Conservation (phyloP, 2,797 vertebrate genomes). For the Sebastes jordani region DNA sequence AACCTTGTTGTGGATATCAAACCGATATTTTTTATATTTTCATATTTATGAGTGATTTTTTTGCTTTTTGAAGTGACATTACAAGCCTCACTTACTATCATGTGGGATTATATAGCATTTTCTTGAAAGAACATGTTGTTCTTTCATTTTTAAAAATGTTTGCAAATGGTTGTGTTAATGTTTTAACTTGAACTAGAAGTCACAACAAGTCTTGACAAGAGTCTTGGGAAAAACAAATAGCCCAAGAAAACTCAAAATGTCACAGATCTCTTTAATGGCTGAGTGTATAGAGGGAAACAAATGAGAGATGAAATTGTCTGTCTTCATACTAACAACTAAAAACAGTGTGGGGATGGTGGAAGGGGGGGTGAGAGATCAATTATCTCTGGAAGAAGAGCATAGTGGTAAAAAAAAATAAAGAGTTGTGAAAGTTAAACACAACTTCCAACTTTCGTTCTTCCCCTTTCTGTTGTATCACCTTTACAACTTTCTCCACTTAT, state of each 20-base stretch:
- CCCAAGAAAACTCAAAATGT: constrained; percentile 16
- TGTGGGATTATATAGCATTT: not conserved
- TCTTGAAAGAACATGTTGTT: not conserved
- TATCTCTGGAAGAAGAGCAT: constrained; percentile 28
- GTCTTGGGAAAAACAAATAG: constrained; percentile 3
- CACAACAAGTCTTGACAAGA: not conserved
- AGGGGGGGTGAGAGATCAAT: not conserved
- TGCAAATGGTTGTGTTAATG: not conserved
- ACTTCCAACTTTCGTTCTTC: not conserved
- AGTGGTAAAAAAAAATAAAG: constrained; percentile 26
- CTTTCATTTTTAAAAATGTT: not conserved
- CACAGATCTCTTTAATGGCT: constrained; percentile 16
- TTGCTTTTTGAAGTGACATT: not conserved
- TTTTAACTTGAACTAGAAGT: not conserved
- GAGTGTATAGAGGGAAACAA: not conserved
- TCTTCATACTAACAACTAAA: not conserved
- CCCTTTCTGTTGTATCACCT: not conserved
- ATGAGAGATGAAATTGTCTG: constrained; percentile 25
- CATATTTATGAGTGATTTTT: not conserved
- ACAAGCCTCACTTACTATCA: not conserved
- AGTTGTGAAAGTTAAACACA: constrained; percentile 18
- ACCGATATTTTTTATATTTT: not conserved
- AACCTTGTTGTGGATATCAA: not conserved
- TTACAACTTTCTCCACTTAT: not conserved
- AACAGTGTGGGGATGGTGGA: not conserved